phyloP scores from a whole-genome alignment of 35 echinoderm and acorn worm genomes.

The Strongylocentrotus purpuratus region DNA sequence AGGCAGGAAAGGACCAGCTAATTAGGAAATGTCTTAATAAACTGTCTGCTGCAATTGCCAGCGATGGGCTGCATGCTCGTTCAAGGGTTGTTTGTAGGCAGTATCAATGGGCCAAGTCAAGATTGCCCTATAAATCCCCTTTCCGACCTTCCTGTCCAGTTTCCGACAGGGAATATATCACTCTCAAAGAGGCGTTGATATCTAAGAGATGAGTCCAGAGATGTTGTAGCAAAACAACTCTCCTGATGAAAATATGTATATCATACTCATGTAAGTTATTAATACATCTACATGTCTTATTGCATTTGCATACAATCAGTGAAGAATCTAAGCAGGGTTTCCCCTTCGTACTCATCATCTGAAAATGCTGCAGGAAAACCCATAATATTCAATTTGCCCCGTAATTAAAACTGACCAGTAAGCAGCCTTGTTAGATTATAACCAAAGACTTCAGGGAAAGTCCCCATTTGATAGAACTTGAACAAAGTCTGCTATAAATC shows the following conservation, averaged over 20 bases:
- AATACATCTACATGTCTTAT: background rate
- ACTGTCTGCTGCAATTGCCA: constrained; percentile 22
- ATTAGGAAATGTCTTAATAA: constrained; percentile 41
- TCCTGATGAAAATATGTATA: background rate
- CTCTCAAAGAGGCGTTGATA: constrained; percentile 38
- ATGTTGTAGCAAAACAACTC: background rate
- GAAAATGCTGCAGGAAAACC: background rate
- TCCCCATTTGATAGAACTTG: background rate
- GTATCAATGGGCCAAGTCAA: constrained; percentile 6
- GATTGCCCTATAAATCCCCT: constrained; percentile 14
- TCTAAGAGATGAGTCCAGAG: background rate
- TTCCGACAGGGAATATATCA: background rate
- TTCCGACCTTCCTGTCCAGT: constrained; percentile 35
- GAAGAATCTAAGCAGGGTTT: background rate
- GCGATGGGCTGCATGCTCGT: background rate
- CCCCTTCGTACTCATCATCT: background rate
- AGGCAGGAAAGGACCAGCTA: constrained; percentile 7
- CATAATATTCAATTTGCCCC: background rate
- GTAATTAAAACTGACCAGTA: background rate
- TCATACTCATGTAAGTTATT: background rate
- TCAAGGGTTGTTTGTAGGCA: constrained; percentile 15
- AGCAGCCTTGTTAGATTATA: background rate
- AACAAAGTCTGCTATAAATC: background rate
- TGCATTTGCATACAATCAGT: background rate
- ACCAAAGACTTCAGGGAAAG: background rate